A percentile compares a stretch with the other conserved stretches of the same genome.
phyloP scores from a whole-genome alignment of 1,140 invertebrate species.

The Mactra quadrangularis region DNA sequence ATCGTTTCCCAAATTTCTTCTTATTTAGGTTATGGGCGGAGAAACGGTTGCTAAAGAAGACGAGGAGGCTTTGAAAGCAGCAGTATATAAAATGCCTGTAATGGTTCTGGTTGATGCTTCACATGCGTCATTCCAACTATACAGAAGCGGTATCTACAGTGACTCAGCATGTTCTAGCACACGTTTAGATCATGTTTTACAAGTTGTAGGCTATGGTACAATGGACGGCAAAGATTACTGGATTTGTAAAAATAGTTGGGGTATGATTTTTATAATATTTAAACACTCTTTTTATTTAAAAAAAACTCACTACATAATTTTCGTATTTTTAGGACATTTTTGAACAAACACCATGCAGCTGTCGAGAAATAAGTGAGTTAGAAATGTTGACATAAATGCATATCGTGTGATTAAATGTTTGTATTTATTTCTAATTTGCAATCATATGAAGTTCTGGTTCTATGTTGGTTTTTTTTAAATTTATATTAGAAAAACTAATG shows the following conservation, averaged over 20 bases:
- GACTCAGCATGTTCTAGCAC: slow-evolving; percentile 54
- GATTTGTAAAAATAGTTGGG: slow-evolving; percentile 69
- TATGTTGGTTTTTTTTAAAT: no score
- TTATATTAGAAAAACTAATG: no score
- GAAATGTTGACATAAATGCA: not conserved
- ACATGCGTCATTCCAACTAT: slow-evolving; percentile 77
- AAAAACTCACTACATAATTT: not conserved
- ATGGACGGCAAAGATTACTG: slow-evolving; percentile 62
- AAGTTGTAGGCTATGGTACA: slow-evolving; percentile 92
- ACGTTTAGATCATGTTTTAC: slow-evolving; percentile 93
- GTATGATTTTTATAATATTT: slow-evolving; percentile 1
- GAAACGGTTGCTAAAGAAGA: slow-evolving; percentile 49
- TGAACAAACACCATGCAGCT: not conserved
- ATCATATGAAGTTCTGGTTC: not conserved
- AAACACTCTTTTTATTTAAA: not conserved
- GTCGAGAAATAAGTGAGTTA: not conserved
- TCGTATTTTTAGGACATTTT: no score
- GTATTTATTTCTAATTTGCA: not conserved
- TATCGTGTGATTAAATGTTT: not conserved
- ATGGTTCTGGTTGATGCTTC: slow-evolving; percentile 94
- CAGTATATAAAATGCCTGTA: slow-evolving; percentile 91
- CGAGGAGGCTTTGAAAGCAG: slow-evolving; percentile 73
- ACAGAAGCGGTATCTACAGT: slow-evolving; percentile 77
- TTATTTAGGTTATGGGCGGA: slow-evolving; percentile 51
- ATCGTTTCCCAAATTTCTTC: no score